phyloP scores from a whole-genome alignment of 2,888 invertebrate genomes.

The Cephus rjabovi region DNA sequence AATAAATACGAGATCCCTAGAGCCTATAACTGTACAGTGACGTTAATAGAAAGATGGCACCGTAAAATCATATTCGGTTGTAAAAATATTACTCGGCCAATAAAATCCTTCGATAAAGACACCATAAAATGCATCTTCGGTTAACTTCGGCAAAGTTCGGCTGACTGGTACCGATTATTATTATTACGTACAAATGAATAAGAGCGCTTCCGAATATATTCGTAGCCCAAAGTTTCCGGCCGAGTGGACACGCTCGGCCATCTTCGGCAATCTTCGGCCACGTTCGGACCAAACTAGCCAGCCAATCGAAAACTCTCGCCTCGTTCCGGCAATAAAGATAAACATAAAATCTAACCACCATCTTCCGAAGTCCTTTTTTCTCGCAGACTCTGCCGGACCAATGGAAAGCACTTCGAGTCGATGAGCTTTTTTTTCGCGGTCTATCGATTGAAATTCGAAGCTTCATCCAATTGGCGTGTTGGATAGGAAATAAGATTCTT shows the following conservation, averaged over 20 bases:
- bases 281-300: neutral
- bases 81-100: slow-evolving; percentile 43
- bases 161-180: neutral
- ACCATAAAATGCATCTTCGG: slow-evolving; percentile 32
- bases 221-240: neutral
- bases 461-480: neutral
- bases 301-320: slow-evolving; percentile 20
- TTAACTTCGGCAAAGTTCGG: neutral
- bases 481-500: neutral
- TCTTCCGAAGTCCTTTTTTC: neutral
- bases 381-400: neutral
- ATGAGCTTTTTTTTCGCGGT: neutral
- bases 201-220: neutral
- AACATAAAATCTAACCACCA: slow-evolving; percentile 60
- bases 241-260: neutral
- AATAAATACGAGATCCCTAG: neutral
- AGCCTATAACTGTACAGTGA: neutral
- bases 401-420: slow-evolving; percentile 19
- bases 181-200: neutral
- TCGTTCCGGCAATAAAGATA: slow-evolving; percentile 44
- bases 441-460: neutral
- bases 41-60: slow-evolving; percentile 36
- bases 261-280: neutral
- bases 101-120: slow-evolving; percentile 26
- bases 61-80: slow-evolving; percentile 43